These are phyloP conservation scores for Agrochola lychnidis DNA, from an alignment of 2,888 invertebrate species.

Conservation along the genomic window DNA sequence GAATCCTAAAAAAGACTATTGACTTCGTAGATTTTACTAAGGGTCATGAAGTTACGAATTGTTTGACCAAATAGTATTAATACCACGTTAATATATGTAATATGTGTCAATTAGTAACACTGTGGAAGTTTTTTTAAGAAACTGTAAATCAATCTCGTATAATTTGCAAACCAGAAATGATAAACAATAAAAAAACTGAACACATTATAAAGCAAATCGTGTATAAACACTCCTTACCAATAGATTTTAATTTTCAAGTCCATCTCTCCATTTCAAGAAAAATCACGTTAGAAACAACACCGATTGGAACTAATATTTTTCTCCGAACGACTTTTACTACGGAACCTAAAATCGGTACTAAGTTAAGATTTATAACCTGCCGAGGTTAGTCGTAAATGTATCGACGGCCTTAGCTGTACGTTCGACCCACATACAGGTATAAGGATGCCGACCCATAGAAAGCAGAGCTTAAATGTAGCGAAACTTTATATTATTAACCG, in stretches of 20 bases:
- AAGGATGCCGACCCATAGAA: conserved; percentile 11
- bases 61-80: too few species aligned
- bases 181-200: neutral
- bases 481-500: neutral
- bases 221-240: neutral
- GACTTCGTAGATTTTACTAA: too few species aligned
- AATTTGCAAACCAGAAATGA: neutral
- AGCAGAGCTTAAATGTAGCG: conserved; percentile 18
- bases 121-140: neutral
- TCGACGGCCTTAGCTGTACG: conserved; percentile 65
- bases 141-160: neutral
- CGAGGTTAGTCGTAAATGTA: conserved; percentile 71
- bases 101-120: neutral
- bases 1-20: too few species aligned
- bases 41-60: too few species aligned
- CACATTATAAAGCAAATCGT: neutral
- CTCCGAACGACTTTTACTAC: conserved; percentile 58
- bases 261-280: conserved; percentile 6
- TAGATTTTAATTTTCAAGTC: neutral
- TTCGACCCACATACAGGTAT: conserved; percentile 58
- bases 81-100: too few species aligned
- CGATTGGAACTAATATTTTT: conserved; percentile 56
- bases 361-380: conserved; percentile 71
- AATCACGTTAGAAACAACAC: conserved; percentile 31
- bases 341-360: conserved; percentile 66